Conservation (phyloP, 2,888 invertebrate species). For the Ennomos quercinarius region DNA sequence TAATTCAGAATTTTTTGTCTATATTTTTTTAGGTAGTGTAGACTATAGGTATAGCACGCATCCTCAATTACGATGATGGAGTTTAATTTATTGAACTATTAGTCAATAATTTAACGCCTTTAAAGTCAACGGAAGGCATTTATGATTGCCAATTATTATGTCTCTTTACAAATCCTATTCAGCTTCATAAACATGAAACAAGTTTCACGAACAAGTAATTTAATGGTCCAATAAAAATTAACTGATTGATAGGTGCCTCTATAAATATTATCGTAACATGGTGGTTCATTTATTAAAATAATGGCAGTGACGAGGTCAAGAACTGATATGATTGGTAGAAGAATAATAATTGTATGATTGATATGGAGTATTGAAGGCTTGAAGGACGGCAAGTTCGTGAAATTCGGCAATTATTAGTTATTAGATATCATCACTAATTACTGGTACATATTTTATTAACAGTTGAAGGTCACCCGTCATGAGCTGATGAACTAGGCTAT, state of each 20-base stretch:
- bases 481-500: conserved; percentile 13
- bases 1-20: no score
- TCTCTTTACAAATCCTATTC: conserved; percentile 16
- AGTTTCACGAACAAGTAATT: conserved; percentile 26
- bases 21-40: conserved; percentile 5
- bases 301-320: conserved; percentile 59
- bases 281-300: conserved; percentile 43
- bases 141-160: conserved; percentile 28
- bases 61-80: conserved; percentile 7
- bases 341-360: conserved; percentile 1
- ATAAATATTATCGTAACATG: conserved; percentile 44
- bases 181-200: conserved; percentile 6
- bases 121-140: conserved; percentile 20
- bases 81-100: conserved; percentile 11
- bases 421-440: conserved; percentile 41
- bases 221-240: conserved; percentile 35
- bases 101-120: conserved; percentile 15
- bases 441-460: conserved; percentile 45
- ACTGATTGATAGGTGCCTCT: conserved; percentile 40
- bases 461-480: conserved; percentile 43
- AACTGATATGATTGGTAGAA: conserved; percentile 35
- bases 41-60: neutral
- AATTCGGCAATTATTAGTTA: conserved; percentile 58
- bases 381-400: conserved; percentile 62
- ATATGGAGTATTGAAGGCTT: conserved; percentile 13